phyloP scores from a whole-genome alignment of 1,140 invertebrate genomes.

The Drosophila tsacasi region DNA sequence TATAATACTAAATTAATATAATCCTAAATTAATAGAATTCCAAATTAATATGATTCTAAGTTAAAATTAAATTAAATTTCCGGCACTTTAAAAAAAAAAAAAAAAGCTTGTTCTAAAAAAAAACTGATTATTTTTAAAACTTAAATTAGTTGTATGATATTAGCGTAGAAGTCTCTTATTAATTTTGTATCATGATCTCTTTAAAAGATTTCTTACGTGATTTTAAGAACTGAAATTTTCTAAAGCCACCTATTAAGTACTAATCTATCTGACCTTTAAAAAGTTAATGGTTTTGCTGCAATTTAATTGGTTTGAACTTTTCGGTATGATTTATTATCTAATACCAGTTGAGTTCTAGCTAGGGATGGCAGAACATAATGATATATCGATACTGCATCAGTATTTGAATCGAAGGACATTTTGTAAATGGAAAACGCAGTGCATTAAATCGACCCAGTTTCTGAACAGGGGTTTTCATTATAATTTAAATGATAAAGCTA shows the following conservation, averaged over 20 bases:
- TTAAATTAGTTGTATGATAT: too few relatives aligned
- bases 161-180: background rate
- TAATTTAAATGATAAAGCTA: too few relatives aligned
- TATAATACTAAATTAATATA: too few relatives aligned
- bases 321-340: slow-evolving; percentile 4
- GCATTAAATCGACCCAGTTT: too few relatives aligned
- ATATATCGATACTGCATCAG: background rate
- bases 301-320: slow-evolving; percentile 17
- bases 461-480: background rate
- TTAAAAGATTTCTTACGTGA: background rate
- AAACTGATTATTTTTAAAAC: too few relatives aligned
- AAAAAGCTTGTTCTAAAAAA: too few relatives aligned
- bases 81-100: too few relatives aligned
- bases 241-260: background rate
- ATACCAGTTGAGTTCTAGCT: background rate
- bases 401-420: background rate
- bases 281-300: slow-evolving; percentile 4
- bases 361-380: background rate
- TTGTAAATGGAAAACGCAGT: too few relatives aligned
- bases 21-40: too few relatives aligned
- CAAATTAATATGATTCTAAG: too few relatives aligned
- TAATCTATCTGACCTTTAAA: slow-evolving; percentile 12
- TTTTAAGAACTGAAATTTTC: background rate
- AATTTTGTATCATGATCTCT: background rate
- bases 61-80: too few relatives aligned